Evolutionary conservation across 92 coral and sea anemone species (phyloP), one percentile per base, ranked within the genome.

Genomic region (Actinernus sp.): DNA sequence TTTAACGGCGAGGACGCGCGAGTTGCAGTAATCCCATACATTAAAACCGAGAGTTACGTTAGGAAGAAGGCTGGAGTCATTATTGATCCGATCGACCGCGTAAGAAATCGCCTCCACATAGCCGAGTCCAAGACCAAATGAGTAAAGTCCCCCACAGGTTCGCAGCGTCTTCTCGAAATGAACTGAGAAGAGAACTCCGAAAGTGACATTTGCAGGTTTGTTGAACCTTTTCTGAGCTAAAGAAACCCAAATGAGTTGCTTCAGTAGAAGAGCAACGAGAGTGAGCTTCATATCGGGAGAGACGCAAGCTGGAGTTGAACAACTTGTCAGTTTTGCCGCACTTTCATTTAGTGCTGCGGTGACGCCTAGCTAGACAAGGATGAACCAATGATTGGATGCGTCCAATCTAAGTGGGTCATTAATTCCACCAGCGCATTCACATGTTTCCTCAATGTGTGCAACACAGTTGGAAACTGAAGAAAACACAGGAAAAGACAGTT

Each of bases 1-100:
- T 19, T 40, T 44, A 59, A 82, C 86, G 2, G 93, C 93, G 16
- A 63, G 58, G 7, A 58, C 84, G 0, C 81, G 67, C 21, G 71
- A 63, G 20, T 82, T 83, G 74, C 94, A 88, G 58, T 83, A 88
- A 23, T 88, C 93, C 46, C 85, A 75, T 13, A 89, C 77, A 26
- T 89, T 85, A 13, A 76, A 65, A 11, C 96, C 96, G 1, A 89
- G 65, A 0, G 68, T 56, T 2, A 78, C 32, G 32, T 76, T 86
- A 14, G 83, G 79, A 2, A 89, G 71, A 39, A 89, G 41, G 2
- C 61, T 54, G 6, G 83, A 30, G 76, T 84, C 70, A 0, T 63
- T 61, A 56, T 84, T 89, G 50, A 89, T 84, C 34, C 51, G 48
- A 27, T 81, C 58, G 3, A 89, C 54, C 28, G 96, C 78, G 54